Conservation (phyloP, 2,113 vertebrate species). For the Halcyon malimbica region DNA sequence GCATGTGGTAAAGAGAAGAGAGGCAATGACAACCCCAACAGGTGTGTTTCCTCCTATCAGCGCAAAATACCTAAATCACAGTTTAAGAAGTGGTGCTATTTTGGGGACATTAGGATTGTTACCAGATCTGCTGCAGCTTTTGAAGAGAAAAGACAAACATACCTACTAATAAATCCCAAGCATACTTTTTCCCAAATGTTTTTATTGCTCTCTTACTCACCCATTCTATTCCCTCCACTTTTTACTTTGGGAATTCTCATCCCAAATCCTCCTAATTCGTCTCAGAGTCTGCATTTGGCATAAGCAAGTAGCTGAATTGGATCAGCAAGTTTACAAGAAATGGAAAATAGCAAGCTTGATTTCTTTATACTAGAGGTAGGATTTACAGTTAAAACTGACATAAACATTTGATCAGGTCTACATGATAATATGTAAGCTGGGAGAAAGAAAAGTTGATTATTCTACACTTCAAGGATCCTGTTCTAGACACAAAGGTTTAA, state of each 20-base stretch:
- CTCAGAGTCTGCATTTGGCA: background rate
- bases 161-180: background rate
- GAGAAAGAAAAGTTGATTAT: background rate
- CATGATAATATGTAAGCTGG: accelerated
- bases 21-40: accelerated
- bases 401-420: background rate
- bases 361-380: background rate
- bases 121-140: background rate
- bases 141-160: background rate
- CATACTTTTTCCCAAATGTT: background rate
- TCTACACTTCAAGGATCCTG: background rate
- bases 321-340: background rate
- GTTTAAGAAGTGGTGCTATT: background rate
- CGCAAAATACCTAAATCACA: background rate
- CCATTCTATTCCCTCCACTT: background rate
- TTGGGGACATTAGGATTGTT: background rate
- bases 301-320: background rate
- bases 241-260: background rate
- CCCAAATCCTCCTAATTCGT: background rate
- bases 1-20: background rate
- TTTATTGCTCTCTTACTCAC: background rate
- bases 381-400: background rate
- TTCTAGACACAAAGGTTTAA: background rate
- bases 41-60: background rate
- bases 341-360: background rate